phyloP scores from a whole-genome alignment of 1,140 invertebrate genomes.

The Onthophagus taurus region DNA sequence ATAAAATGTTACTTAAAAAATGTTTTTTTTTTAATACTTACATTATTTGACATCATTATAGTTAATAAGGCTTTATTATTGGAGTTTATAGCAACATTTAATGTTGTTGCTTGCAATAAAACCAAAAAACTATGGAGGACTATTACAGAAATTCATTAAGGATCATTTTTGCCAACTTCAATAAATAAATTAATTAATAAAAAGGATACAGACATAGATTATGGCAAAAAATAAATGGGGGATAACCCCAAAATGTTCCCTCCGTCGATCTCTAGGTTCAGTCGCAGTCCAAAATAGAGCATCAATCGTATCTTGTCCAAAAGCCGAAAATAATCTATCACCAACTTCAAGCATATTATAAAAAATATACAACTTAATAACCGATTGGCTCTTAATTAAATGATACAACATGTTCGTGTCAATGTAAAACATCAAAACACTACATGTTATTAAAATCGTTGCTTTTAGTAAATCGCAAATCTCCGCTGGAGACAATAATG shows the following conservation, averaged over 20 bases:
- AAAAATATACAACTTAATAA: conserved; percentile 99
- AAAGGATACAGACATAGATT: conserved; percentile 92
- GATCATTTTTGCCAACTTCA: too few species aligned
- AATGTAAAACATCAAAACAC: conserved; percentile 76
- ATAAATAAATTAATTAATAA: conserved; percentile 11
- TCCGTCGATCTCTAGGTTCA: conserved; percentile 72
- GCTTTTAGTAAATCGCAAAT: conserved; percentile 95
- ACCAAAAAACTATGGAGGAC: conserved; percentile 88
- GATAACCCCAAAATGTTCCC: conserved; percentile 77
- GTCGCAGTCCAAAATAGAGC: conserved; percentile 96
- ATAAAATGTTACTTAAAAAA: neutral
- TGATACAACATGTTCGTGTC: conserved; percentile 99
- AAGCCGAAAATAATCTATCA: conserved; percentile 90
- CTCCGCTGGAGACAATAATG: conserved; percentile 74
- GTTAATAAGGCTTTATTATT: conserved; percentile 95
- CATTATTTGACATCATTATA: conserved; percentile 99
- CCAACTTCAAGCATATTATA: conserved; percentile 99
- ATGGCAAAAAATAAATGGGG: conserved; percentile 84
- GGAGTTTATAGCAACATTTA: conserved; percentile 99
- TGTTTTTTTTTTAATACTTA: conserved; percentile 53
- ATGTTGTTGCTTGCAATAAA: conserved; percentile 87
- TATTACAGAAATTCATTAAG: conserved; percentile 42
- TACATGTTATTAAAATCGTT: conserved; percentile 75
- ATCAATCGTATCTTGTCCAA: conserved; percentile 97
- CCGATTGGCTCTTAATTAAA: conserved; percentile 95